Percentiles rank a stretch among this genome's conserved stretches.
These are phyloP conservation scores for Mantis religiosa DNA, from an alignment of 2,888 invertebrate genomes.

Conservation along the genomic window DNA sequence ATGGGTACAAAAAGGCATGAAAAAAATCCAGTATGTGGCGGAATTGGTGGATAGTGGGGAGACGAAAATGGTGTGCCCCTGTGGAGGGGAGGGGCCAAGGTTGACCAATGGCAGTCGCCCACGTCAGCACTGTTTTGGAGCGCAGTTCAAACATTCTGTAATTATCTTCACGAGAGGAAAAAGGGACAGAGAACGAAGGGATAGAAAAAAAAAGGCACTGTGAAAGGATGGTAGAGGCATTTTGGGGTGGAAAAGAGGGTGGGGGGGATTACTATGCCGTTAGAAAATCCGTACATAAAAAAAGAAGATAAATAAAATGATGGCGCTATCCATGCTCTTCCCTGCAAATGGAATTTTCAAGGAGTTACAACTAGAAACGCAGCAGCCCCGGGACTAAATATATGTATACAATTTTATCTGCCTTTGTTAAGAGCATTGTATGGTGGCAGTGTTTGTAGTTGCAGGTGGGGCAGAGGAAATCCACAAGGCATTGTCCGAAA, in stretches of 20 bases:
- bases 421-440: not conserved
- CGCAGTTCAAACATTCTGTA: constrained; percentile 8
- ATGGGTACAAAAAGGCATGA: not conserved
- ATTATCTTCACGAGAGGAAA: not conserved
- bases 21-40: not conserved
- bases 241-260: not conserved
- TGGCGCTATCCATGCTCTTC: not conserved
- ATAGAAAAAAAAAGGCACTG: not conserved
- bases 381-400: not conserved
- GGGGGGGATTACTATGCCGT: not conserved
- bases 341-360: not conserved
- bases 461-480: not conserved
- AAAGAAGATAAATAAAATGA: not conserved
- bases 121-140: constrained; percentile 13
- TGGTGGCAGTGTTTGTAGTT: not conserved
- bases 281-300: not conserved
- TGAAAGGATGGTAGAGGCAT: not conserved
- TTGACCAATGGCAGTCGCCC: not conserved
- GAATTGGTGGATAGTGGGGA: not conserved
- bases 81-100: not conserved
- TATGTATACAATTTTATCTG: not conserved
- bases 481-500: not conserved
- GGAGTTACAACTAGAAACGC: not conserved
- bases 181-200: not conserved
- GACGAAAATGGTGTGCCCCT: not conserved